Percentiles rank a stretch among this genome's conserved stretches.
These are phyloP conservation scores for Callorhinus ursinus DNA, from an alignment of 2,113 vertebrate genomes.

Conservation along the genomic window DNA sequence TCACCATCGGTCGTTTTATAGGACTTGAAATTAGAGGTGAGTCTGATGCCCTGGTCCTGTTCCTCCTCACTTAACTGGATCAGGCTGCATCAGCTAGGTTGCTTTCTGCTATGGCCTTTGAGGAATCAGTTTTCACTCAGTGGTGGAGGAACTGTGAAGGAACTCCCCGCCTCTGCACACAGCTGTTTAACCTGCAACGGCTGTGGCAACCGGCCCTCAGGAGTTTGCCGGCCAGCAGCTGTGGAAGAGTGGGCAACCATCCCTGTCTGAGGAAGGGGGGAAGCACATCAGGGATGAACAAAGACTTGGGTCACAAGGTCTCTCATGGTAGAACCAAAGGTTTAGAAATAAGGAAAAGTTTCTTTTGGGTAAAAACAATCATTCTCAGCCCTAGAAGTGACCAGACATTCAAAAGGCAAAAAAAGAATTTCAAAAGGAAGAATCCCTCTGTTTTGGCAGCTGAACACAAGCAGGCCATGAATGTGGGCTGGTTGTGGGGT, in stretches of 20 bases:
- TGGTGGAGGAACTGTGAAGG: neutral
- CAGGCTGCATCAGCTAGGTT: neutral
- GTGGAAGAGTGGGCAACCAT: neutral
- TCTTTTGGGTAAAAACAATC: neutral
- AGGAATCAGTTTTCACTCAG: conserved; percentile 56
- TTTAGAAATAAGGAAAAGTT: neutral
- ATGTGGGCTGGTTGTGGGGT: neutral
- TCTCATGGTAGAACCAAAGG: neutral
- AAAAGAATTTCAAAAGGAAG: neutral
- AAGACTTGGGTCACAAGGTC: neutral
- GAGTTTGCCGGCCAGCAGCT: neutral
- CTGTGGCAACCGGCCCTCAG: neutral
- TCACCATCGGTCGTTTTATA: neutral
- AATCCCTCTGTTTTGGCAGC: neutral
- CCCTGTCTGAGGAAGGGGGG: neutral
- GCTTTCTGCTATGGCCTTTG: conserved; percentile 15
- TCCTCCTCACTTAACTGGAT: conserved; percentile 38
- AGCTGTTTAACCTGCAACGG: neutral
- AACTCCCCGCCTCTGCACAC: neutral
- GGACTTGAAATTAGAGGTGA: neutral
- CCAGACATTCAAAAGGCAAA: neutral
- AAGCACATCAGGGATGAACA: neutral
- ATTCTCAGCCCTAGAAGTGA: neutral
- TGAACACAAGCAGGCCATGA: neutral
- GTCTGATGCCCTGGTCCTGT: neutral